Base-by-base conservation (phyloP, 2,797 vertebrate genomes). In the Gorsachius magnificus region DNA sequence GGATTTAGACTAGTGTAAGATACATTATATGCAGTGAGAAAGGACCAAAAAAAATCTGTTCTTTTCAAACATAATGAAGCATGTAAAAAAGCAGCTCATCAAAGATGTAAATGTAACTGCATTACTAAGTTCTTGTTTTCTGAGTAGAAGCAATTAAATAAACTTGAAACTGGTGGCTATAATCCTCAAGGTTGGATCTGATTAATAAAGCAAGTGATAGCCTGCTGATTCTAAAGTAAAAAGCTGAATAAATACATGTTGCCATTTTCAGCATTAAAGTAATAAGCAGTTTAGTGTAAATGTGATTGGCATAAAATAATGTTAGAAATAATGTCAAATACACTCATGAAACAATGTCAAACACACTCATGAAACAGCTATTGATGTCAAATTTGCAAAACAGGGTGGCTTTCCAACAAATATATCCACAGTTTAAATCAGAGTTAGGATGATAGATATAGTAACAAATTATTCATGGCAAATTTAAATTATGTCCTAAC, bases 221-320 rank as follows among this genome's bases (percentile, higher is more conserved):
- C 97, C 96, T 97, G 96, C 96, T 97, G 96, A 96, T 97, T 97
- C 93, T 96, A 78, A 98, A 98, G 95, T 93, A 97, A 97, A 97
- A 97, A 96, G 81, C 94, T 95, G 95, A 97, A 96, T 98, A 98
- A 98, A 97, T 97, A 83, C 69, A 95, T 58, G 83, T 94, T 98
- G 94, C 82, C 94, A 82, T 97, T 96, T 97, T 95, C 94, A 89
- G 83, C 95, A 97, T 97, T 97, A 97, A 97, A 97, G 87, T 97
- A 98, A 97, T 97, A 97, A 95, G 92, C 83, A 90, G 85, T 97
- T 97, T 95, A 95, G 79, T 72, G 72, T 93, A 97, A 98, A 96
- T 95, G 82, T 97, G 94, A 97, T 92, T 97, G 97, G 77, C 95
- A 91, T 97, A 97, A 97, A 98, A 96, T 91, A 95, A 96, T 94